Evolutionary conservation across 2,113 vertebrate species (phyloP).

Genomic region (Apeltes quadracus): DNA sequence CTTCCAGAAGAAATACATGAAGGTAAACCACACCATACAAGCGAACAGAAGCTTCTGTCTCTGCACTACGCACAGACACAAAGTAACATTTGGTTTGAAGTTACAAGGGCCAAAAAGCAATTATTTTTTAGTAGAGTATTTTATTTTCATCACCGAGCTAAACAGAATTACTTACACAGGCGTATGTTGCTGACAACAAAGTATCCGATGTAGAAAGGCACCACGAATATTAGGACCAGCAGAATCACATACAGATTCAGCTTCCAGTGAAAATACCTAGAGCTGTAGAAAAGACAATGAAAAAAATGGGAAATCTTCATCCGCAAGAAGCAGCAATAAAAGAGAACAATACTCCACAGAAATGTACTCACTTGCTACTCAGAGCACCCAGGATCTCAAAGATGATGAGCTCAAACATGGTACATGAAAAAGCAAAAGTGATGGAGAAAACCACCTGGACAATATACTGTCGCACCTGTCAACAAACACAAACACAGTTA

Average conservation of each 20-base stretch:
- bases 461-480: conserved; percentile 92
- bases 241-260: conserved; percentile 96
- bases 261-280: conserved; percentile 99
- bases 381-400: conserved; percentile 97
- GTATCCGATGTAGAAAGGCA: conserved; percentile 98
- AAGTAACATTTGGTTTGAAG: background rate
- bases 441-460: conserved; percentile 98
- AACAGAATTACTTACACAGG: conserved; percentile 85
- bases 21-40: conserved; percentile 94
- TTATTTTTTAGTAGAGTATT: background rate
- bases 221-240: conserved; percentile 95
- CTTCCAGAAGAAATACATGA: conserved; percentile 99
- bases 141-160: background rate
- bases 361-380: conserved; percentile 87
- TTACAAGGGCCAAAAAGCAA: background rate
- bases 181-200: conserved; percentile 98
- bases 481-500: conserved; percentile 15
- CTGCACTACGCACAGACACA: conserved; percentile 83
- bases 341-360: background rate
- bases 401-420: conserved; percentile 99
- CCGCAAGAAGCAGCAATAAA: background rate
- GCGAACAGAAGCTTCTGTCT: conserved; percentile 93
- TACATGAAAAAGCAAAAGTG: conserved; percentile 98
- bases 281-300: conserved; percentile 78
- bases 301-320: background rate